Percentiles rank a stretch among this genome's conserved stretches.
Evolutionary conservation across 2,888 invertebrate species (phyloP).

Genomic region (Terebella lapidaria): DNA sequence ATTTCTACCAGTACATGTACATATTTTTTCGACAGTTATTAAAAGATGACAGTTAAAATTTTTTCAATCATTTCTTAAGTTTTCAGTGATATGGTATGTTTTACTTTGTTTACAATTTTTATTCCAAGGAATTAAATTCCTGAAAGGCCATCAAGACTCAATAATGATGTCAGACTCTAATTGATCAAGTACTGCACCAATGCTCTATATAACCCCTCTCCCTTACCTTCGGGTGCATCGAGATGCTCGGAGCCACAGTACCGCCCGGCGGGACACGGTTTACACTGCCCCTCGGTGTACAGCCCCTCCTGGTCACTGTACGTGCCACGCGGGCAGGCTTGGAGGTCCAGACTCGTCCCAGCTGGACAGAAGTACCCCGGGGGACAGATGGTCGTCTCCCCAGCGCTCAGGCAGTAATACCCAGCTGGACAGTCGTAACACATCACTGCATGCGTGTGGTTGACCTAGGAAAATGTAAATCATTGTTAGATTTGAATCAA

Average conservation of each 20-base stretch:
- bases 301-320: slow-evolving; percentile 42
- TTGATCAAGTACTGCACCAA: too few relatives aligned
- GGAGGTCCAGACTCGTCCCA: slow-evolving; percentile 45
- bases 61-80: too few relatives aligned
- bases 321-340: slow-evolving; percentile 45
- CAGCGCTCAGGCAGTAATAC: slow-evolving; percentile 39
- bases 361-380: slow-evolving; percentile 46
- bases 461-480: slow-evolving; percentile 32
- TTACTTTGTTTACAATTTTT: too few relatives aligned
- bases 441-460: slow-evolving; percentile 42
- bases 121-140: too few relatives aligned
- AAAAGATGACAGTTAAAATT: too few relatives aligned
- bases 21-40: too few relatives aligned
- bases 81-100: too few relatives aligned
- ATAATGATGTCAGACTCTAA: too few relatives aligned
- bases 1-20: too few relatives aligned
- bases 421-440: slow-evolving; percentile 46
- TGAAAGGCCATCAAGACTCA: too few relatives aligned
- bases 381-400: slow-evolving; percentile 39
- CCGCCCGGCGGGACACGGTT: slow-evolving; percentile 41
- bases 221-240: slow-evolving; percentile 36
- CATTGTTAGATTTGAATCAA: too few relatives aligned
- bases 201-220: too few relatives aligned
- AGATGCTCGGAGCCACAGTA: slow-evolving; percentile 45
- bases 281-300: slow-evolving; percentile 39